A percentile compares a stretch with the other conserved stretches of the same genome.
Evolutionary conservation across 2,888 invertebrate genomes (phyloP).

Genomic region (Aquatica leii): DNA sequence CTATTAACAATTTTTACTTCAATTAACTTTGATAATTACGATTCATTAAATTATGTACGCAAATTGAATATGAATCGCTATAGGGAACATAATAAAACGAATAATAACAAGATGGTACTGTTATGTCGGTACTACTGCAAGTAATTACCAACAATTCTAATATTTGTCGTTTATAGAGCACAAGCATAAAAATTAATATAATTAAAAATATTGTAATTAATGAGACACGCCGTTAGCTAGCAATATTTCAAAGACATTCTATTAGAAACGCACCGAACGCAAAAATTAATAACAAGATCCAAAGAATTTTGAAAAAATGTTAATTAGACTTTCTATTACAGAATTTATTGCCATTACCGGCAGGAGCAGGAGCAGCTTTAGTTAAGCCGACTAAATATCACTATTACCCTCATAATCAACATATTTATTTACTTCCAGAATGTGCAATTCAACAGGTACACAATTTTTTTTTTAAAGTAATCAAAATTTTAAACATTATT

Average conservation of each 20-base stretch:
- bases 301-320: too few relatives aligned
- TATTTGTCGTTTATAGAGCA: slow-evolving; percentile 11
- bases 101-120: slow-evolving; percentile 5
- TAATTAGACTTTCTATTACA: slow-evolving; percentile 60
- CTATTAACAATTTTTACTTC: too few relatives aligned
- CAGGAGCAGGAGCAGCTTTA: slow-evolving; percentile 72
- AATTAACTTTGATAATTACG: too few relatives aligned
- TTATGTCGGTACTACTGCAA: slow-evolving; percentile 1
- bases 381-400: slow-evolving; percentile 93
- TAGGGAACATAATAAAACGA: not conserved
- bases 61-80: too few relatives aligned
- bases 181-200: slow-evolving; percentile 17
- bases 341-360: slow-evolving; percentile 72
- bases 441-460: slow-evolving; percentile 91
- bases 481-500: slow-evolving; percentile 19
- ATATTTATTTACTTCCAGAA: slow-evolving; percentile 90
- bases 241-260: not conserved
- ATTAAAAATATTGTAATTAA: slow-evolving; percentile 6
- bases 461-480: too few relatives aligned
- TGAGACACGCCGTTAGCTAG: not conserved
- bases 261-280: not conserved
- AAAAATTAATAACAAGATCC: not conserved
- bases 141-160: slow-evolving; percentile 18
- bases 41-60: too few relatives aligned
- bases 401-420: slow-evolving; percentile 93